These are phyloP conservation scores for Plutella xylostella DNA, from an alignment of 2,888 invertebrate species.

Conservation along the genomic window DNA sequence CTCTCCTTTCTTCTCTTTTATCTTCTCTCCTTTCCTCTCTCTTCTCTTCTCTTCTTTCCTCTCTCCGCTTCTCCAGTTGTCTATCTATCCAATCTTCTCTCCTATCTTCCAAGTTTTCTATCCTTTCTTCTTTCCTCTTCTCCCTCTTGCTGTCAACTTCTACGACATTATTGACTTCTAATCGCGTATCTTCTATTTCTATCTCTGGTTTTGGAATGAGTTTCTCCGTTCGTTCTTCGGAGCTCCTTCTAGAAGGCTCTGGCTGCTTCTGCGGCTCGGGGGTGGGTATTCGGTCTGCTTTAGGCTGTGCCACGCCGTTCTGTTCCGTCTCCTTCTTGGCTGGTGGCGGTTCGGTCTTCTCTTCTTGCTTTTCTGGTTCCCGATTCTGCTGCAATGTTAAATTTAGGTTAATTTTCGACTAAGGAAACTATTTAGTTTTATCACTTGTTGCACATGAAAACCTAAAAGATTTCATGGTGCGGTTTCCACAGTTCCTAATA, in stretches of 20 bases:
- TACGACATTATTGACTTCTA: conserved; percentile 19
- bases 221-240: neutral
- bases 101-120: conserved; percentile 22
- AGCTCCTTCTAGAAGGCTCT: neutral
- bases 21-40: conserved; percentile 26
- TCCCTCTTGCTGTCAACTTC: conserved; percentile 7
- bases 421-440: too few relatives aligned
- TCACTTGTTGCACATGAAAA: too few relatives aligned
- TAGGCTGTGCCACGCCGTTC: conserved; percentile 4
- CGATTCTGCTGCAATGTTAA: conserved; percentile 42
- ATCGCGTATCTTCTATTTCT: neutral
- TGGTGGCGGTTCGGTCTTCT: conserved; percentile 22
- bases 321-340: neutral
- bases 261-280: conserved; percentile 13
- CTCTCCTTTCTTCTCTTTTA: conserved; percentile 15
- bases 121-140: conserved; percentile 6
- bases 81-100: conserved; percentile 23
- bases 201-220: conserved; percentile 1
- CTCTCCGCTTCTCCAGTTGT: neutral
- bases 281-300: conserved; percentile 12
- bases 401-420: too few relatives aligned
- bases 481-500: too few relatives aligned
- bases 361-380: conserved; percentile 58
- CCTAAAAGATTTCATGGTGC: too few relatives aligned
- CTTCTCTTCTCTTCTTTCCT: conserved; percentile 21